Conservation (phyloP, 2,797 vertebrate species). For the Liparis tanakae region DNA sequence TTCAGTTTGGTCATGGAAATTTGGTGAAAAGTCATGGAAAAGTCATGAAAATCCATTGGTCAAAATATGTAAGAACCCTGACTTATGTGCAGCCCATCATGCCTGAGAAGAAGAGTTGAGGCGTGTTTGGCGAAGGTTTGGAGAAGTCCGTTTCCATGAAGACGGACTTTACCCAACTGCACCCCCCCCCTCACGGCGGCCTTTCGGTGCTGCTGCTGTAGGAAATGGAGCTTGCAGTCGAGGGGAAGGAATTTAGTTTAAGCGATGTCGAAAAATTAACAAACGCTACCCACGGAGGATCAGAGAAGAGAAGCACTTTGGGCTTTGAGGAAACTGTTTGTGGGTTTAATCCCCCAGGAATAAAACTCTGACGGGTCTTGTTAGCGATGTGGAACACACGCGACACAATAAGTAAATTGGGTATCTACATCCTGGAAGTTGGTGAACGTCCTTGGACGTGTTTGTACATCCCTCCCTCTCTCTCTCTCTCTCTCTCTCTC, state of each 20-base stretch:
- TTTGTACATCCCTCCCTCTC: not conserved
- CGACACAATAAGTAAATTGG: not conserved
- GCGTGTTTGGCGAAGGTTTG: slow-evolving; percentile 31
- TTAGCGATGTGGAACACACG: not conserved
- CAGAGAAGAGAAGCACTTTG: slow-evolving; percentile 2
- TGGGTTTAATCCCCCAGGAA: slow-evolving; percentile 11
- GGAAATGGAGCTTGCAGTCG: not conserved
- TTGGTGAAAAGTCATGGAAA: no score
- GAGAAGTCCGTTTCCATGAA: slow-evolving; percentile 34
- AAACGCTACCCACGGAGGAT: slow-evolving; percentile 31
- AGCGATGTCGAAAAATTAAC: slow-evolving; percentile 30
- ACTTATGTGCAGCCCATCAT: slow-evolving; percentile 15
- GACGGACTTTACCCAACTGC: slow-evolving; percentile 20
- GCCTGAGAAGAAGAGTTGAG: slow-evolving; percentile 23
- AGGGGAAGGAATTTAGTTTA: slow-evolving; percentile 23
- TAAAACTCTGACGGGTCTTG: slow-evolving; percentile 17
- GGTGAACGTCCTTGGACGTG: slow-evolving; percentile 1
- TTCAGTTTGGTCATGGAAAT: no score
- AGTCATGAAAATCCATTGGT: no score
- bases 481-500: not conserved
- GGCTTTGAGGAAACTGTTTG: slow-evolving; percentile 7
- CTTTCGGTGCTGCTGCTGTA: slow-evolving; percentile 10
- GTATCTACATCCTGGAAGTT: not conserved
- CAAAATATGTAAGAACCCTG: no score
- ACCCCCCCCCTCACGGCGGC: slow-evolving; percentile 8